Percentiles rank a stretch among this genome's conserved stretches.
phyloP scores from a whole-genome alignment of 2,888 invertebrate genomes.

The Acanthosepion pharaonis region DNA sequence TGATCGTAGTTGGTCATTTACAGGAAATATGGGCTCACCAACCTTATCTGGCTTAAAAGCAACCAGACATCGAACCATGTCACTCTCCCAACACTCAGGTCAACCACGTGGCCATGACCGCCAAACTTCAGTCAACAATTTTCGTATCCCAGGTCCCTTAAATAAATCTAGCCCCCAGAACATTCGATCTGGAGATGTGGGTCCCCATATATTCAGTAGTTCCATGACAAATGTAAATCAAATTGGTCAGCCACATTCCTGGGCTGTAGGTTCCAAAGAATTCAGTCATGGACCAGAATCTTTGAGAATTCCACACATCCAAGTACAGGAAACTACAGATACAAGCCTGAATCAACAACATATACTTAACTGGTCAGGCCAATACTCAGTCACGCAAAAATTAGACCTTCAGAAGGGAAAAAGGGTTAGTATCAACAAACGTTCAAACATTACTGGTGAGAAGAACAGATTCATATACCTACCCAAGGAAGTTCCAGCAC shows the following conservation, averaged over 20 bases:
- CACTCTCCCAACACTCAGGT: conserved; percentile 24
- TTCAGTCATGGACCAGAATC: not conserved
- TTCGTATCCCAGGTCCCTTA: not conserved
- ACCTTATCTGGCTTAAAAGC: conserved; percentile 40
- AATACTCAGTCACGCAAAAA: not conserved
- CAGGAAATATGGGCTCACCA: conserved; percentile 24
- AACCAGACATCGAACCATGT: conserved; percentile 41
- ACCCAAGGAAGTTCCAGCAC: not conserved
- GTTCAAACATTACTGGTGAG: not conserved
- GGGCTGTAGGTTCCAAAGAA: not conserved
- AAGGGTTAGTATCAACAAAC: not conserved
- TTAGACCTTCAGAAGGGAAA: not conserved
- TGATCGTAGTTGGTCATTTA: conserved; percentile 45
- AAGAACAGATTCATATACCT: not conserved
- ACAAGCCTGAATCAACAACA: not conserved
- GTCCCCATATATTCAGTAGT: not conserved
- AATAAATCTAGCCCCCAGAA: not conserved
- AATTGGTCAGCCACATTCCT: conserved; percentile 6
- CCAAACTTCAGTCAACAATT: not conserved
- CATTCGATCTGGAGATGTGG: not conserved
- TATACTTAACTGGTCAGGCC: not conserved
- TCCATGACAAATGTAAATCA: conserved; percentile 42
- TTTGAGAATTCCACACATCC: not conserved
- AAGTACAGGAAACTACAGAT: not conserved
- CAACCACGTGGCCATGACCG: not conserved